Conservation (phyloP, 2,797 vertebrate species). For the Arctocebus calabarensis region DNA sequence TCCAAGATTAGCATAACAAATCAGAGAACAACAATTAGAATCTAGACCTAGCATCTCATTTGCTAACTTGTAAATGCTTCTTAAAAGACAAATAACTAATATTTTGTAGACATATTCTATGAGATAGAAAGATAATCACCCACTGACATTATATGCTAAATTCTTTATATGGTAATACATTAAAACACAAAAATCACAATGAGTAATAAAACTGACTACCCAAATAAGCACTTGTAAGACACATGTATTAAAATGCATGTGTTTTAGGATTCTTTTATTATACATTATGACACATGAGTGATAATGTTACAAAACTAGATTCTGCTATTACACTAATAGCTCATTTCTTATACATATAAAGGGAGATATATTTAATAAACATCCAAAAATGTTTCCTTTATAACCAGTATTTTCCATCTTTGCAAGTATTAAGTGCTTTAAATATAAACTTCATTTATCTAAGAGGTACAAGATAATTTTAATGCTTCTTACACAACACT, state of each 20-base stretch:
- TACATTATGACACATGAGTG: background rate
- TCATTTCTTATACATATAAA: background rate
- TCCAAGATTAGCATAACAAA: background rate
- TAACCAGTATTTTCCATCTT: slow-evolving; percentile 4
- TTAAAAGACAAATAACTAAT: slow-evolving; percentile 20
- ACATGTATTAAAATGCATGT: background rate
- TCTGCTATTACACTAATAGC: slow-evolving; percentile 10
- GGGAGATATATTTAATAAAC: background rate
- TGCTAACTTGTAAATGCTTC: background rate
- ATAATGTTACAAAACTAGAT: background rate
- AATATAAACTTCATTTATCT: slow-evolving; percentile 47
- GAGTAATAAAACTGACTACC: slow-evolving; percentile 34
- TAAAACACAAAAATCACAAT: slow-evolving; percentile 28
- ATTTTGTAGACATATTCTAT: background rate
- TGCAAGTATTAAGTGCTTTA: slow-evolving; percentile 40
- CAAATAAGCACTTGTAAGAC: slow-evolving; percentile 22
- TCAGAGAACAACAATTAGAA: background rate
- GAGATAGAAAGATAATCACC: background rate
- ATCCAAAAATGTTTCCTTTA: slow-evolving; percentile 3
- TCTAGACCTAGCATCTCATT: background rate
- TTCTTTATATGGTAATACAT: slow-evolving; percentile 7
- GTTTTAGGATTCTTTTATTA: slow-evolving; percentile 33
- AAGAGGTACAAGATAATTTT: slow-evolving; percentile 40
- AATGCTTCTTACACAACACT: background rate
- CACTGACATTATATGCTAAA: background rate